Evolutionary conservation across 2,888 invertebrate species (phyloP).

Genomic region (Agrenia bidenticulata): DNA sequence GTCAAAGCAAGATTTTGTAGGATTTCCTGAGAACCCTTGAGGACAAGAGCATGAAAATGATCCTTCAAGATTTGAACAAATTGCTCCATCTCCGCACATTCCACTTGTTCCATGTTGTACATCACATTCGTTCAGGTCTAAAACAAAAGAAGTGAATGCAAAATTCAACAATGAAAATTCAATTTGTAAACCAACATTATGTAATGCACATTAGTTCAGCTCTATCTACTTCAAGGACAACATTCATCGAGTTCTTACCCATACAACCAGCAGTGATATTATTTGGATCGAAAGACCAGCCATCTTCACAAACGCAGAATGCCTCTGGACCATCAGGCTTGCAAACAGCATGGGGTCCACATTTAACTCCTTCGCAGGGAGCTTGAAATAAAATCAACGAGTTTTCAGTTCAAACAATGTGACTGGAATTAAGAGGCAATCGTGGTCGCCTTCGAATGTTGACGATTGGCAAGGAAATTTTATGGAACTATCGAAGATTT

Average conservation of each 20-base stretch:
- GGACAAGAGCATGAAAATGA: conserved; percentile 76
- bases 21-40: conserved; percentile 81
- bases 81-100: conserved; percentile 78
- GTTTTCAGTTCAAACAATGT: too few relatives aligned
- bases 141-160: not conserved
- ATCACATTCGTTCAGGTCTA: conserved; percentile 90
- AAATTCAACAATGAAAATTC: not conserved
- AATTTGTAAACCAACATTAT: not conserved
- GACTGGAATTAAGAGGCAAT: too few relatives aligned
- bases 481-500: too few relatives aligned
- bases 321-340: conserved; percentile 83
- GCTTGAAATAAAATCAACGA: conserved; percentile 59
- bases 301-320: conserved; percentile 88
- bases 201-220: too few relatives aligned
- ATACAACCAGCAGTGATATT: conserved; percentile 87
- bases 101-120: conserved; percentile 72
- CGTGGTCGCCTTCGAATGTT: too few relatives aligned
- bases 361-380: conserved; percentile 87
- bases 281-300: conserved; percentile 87
- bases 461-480: conserved; percentile 1
- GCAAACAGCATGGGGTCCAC: conserved; percentile 81
- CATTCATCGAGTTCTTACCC: conserved; percentile 61
- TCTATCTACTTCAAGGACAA: too few relatives aligned
- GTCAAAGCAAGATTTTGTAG: conserved; percentile 72
- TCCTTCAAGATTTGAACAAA: conserved; percentile 78